These are phyloP conservation scores for Coreoperca whiteheadi DNA, from an alignment of 2,113 vertebrate genomes.

Conservation along the genomic window DNA sequence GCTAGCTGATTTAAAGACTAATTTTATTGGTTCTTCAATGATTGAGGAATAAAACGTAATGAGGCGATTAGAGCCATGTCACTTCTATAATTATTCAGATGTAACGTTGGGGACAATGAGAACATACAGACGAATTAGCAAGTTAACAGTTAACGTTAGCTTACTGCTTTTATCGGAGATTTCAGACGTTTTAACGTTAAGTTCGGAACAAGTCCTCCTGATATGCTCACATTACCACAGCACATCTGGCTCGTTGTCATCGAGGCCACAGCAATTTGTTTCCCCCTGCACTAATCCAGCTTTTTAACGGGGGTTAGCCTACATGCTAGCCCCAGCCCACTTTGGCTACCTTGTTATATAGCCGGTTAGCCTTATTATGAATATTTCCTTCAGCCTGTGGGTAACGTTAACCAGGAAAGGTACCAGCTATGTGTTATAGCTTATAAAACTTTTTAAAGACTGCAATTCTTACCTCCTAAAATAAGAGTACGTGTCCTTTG, in stretches of 20 bases:
- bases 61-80: not conserved
- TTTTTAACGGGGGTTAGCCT: constrained; percentile 44
- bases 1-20: not conserved
- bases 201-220: not conserved
- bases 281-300: not conserved
- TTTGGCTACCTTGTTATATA: constrained; percentile 3
- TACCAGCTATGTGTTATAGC: not conserved
- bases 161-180: not conserved
- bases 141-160: not conserved
- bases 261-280: not conserved
- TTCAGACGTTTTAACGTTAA: no score
- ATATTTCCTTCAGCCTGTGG: not conserved
- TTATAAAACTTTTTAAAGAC: not conserved
- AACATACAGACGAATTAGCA: not conserved
- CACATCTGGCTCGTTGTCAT: not conserved
- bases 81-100: not conserved
- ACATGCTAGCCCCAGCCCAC: constrained; percentile 32
- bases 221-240: not conserved
- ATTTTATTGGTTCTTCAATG: not conserved
- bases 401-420: not conserved
- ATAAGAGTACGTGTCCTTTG: constrained; percentile 31
- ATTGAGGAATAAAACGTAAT: no score
- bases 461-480: constrained; percentile 56
- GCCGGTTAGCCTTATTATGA: not conserved
- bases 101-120: no score